Evolutionary conservation across 2,797 vertebrate species (phyloP).

Genomic region (Alectoris magna): DNA sequence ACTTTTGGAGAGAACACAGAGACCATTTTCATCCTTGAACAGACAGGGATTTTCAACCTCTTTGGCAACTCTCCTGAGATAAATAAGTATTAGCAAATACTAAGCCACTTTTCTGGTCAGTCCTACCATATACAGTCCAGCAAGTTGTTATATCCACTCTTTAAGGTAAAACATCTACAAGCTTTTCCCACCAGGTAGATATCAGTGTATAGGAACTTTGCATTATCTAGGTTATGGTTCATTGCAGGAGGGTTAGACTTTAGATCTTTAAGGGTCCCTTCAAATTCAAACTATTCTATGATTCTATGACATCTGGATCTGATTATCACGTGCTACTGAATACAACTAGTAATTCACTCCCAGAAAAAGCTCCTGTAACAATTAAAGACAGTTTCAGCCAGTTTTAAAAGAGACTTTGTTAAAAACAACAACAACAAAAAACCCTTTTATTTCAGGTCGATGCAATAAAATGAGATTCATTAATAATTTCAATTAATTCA

Average conservation of each 20-base stretch:
- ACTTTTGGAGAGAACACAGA: neutral
- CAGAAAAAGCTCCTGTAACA: neutral
- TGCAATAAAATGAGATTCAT: neutral
- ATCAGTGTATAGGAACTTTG: neutral
- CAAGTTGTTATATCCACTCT: neutral
- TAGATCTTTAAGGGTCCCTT: no score
- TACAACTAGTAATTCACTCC: neutral
- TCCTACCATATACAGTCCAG: neutral
- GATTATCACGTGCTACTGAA: neutral
- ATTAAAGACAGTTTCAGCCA: neutral
- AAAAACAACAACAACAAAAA: neutral
- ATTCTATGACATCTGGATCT: neutral
- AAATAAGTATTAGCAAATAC: neutral
- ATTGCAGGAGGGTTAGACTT: no score
- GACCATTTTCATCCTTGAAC: neutral
- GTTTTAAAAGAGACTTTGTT: neutral
- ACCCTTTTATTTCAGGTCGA: neutral
- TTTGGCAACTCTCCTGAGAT: neutral
- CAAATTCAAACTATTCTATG: no score
- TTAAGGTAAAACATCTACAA: neutral
- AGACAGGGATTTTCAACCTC: neutral
- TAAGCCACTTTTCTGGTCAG: neutral
- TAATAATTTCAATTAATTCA: neutral
- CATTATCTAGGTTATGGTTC: neutral
- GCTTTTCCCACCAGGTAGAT: neutral